phyloP scores from a whole-genome alignment of 2,113 vertebrate species.

The Stigmatopora nigra region DNA sequence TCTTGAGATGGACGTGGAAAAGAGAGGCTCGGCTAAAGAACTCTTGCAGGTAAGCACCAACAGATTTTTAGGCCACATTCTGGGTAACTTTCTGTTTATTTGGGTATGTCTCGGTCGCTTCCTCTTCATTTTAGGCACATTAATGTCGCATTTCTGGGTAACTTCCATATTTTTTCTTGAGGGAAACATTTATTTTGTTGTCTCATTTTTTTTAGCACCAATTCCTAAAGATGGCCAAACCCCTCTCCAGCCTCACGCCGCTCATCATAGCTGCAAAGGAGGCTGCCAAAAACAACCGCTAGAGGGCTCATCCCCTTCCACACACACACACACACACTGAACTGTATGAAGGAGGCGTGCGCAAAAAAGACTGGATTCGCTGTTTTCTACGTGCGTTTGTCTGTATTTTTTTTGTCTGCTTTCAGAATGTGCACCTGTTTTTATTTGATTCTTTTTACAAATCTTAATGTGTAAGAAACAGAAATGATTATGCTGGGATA shows the following conservation, averaged over 20 bases:
- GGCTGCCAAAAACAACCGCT: constrained; percentile 90
- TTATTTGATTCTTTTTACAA: constrained; percentile 10
- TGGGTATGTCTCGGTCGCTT: no score
- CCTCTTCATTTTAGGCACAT: background rate
- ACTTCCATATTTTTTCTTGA: background rate
- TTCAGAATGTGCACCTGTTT: constrained; percentile 39
- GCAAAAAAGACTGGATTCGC: constrained; percentile 22
- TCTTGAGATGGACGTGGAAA: constrained; percentile 97
- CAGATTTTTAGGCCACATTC: no score
- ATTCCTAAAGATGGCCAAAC: constrained; percentile 93
- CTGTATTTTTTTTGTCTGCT: constrained; percentile 3
- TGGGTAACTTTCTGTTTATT: no score
- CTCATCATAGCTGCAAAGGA: constrained; percentile 95
- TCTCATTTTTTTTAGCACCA: constrained; percentile 74
- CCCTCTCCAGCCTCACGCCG: constrained; percentile 91
- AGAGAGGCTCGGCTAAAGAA: constrained; percentile 90
- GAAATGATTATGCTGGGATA: background rate
- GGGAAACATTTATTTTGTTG: background rate
- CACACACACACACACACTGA: constrained; percentile 9
- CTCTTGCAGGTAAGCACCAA: constrained; percentile 78
- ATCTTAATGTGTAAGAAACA: background rate
- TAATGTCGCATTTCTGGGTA: no score
- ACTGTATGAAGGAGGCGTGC: constrained; percentile 13
- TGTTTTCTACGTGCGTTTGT: constrained; percentile 17
- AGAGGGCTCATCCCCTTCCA: constrained; percentile 19